Percentiles rank a stretch among this genome's conserved stretches.
Conservation (phyloP, 2,797 vertebrate genomes). For the Siniperca obscura region DNA sequence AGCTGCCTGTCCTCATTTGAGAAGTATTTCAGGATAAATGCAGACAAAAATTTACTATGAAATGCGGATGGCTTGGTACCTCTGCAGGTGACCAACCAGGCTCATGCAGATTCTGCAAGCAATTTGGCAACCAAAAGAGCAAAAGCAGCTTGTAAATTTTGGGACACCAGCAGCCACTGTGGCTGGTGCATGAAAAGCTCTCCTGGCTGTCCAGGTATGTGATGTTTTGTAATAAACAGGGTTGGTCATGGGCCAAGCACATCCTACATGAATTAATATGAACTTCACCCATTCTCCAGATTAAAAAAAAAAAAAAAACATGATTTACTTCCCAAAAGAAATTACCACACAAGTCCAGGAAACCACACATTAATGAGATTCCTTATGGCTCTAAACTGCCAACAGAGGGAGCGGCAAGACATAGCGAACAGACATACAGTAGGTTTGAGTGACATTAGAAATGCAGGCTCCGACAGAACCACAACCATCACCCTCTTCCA, state of each 20-base stretch:
- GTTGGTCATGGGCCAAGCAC: slow-evolving; percentile 20
- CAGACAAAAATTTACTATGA: background rate
- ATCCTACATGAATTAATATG: background rate
- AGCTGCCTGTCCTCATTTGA: slow-evolving; percentile 9
- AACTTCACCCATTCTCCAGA: slow-evolving; percentile 26
- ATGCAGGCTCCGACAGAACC: slow-evolving; percentile 48
- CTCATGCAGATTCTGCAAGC: background rate
- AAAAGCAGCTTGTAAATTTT: slow-evolving; percentile 3
- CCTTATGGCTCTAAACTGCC: slow-evolving; percentile 36
- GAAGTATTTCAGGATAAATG: slow-evolving; percentile 21
- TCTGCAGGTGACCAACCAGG: slow-evolving; percentile 34
- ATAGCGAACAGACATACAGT: slow-evolving; percentile 19
- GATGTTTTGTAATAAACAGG: background rate
- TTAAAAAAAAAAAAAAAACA: slow-evolving; percentile 5
- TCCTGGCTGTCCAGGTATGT: slow-evolving; percentile 1
- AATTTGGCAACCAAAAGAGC: background rate
- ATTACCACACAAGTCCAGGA: slow-evolving; percentile 19
- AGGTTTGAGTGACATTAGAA: slow-evolving; percentile 35
- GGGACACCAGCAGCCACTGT: slow-evolving; percentile 40
- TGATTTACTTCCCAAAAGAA: slow-evolving; percentile 10
- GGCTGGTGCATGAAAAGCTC: slow-evolving; percentile 22
- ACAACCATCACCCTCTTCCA: slow-evolving; percentile 59
- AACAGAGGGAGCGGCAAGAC: slow-evolving; percentile 26
- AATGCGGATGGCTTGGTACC: slow-evolving; percentile 9
- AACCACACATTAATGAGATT: slow-evolving; percentile 21